Conservation (phyloP, 2,888 invertebrate genomes). For the Drosophila gaucha region DNA sequence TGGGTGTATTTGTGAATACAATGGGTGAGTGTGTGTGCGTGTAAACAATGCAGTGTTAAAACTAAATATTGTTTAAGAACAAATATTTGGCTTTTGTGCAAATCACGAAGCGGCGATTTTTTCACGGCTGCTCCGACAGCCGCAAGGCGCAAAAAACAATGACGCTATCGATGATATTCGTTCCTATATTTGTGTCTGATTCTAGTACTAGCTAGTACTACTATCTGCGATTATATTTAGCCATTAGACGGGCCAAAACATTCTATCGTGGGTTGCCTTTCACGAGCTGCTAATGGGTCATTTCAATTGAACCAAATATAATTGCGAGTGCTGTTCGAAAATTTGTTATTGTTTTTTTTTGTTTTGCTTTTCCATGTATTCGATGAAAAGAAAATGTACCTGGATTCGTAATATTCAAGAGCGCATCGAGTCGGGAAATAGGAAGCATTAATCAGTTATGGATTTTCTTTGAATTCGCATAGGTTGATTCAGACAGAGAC, state of each 20-base stretch:
- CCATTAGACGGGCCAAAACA: constrained; percentile 39
- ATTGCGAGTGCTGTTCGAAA: constrained; percentile 17
- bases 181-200: constrained; percentile 24
- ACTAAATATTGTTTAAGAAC: constrained; percentile 80
- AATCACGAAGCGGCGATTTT: constrained; percentile 67
- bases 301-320: constrained; percentile 69
- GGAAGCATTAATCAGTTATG: constrained; percentile 50
- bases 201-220: neutral
- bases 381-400: constrained; percentile 24
- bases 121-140: constrained; percentile 29
- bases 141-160: constrained; percentile 50
- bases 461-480: constrained; percentile 39
- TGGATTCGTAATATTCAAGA: constrained; percentile 22
- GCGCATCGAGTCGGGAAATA: constrained; percentile 43
- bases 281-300: constrained; percentile 80
- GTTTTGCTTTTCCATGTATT: neutral
- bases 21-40: constrained; percentile 43
- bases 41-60: constrained; percentile 78
- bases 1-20: constrained; percentile 33
- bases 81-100: constrained; percentile 77
- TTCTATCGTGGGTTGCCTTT: constrained; percentile 58
- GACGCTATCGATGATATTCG: constrained; percentile 67
- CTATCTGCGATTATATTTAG: constrained; percentile 52
- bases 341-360: constrained; percentile 14
- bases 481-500: too few relatives aligned